These are phyloP conservation scores for Bolborhynchus lineola DNA, from an alignment of 2,113 vertebrate genomes.

Conservation along the genomic window DNA sequence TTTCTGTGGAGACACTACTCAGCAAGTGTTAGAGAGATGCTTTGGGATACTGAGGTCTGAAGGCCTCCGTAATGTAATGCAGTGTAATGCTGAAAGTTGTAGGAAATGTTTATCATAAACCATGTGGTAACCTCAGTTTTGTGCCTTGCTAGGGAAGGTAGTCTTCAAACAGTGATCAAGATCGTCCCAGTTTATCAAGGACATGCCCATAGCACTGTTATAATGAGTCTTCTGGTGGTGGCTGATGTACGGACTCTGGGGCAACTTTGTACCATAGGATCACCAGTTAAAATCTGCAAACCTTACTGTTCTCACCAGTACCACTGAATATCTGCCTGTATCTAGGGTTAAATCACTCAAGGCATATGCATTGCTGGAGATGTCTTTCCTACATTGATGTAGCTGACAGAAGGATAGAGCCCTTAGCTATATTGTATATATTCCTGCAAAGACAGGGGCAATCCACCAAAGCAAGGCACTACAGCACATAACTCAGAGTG, in stretches of 20 bases:
- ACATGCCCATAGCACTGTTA: neutral
- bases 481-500: neutral
- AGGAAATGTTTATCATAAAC: neutral
- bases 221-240: neutral
- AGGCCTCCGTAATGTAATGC: neutral
- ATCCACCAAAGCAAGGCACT: constrained; percentile 19
- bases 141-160: neutral
- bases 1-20: neutral
- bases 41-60: neutral
- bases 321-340: neutral
- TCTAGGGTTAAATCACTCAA: neutral
- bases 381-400: neutral
- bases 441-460: neutral
- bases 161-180: neutral
- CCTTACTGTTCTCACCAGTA: neutral
- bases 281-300: neutral
- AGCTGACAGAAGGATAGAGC: neutral
- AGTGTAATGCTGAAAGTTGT: neutral
- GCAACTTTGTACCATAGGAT: neutral
- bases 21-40: neutral
- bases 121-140: neutral
- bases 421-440: neutral
- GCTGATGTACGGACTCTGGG: neutral
- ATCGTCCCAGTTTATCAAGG: neutral
- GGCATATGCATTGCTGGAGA: neutral